These are phyloP conservation scores for Venusia cambrica DNA, from an alignment of 2,888 invertebrate species.

Conservation along the genomic window DNA sequence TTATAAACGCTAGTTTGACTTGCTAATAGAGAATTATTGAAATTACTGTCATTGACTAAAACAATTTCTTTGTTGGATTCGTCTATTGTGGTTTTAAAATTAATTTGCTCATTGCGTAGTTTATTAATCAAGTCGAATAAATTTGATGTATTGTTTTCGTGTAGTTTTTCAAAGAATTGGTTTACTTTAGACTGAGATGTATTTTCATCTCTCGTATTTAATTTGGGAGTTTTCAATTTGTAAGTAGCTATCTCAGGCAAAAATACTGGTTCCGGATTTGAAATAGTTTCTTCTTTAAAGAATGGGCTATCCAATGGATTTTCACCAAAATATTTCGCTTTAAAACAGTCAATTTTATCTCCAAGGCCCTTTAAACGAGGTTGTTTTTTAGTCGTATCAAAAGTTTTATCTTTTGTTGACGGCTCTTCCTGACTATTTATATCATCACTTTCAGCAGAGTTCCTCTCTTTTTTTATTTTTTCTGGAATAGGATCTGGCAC, in stretches of 20 bases:
- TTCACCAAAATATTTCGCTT: slow-evolving; percentile 86
- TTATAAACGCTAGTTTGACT: slow-evolving; percentile 59
- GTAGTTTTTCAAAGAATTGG: slow-evolving; percentile 19
- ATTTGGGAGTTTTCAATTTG: slow-evolving; percentile 28
- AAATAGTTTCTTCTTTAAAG: slow-evolving; percentile 81
- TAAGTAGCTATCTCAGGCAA: slow-evolving; percentile 40
- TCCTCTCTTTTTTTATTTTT: slow-evolving; percentile 56
- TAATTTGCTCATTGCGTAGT: slow-evolving; percentile 34
- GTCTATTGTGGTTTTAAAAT: slow-evolving; percentile 27
- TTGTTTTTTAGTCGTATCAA: slow-evolving; percentile 49
- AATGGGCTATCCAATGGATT: slow-evolving; percentile 89
- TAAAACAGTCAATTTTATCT: slow-evolving; percentile 87
- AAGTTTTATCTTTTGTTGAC: slow-evolving; percentile 43
- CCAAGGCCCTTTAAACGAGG: slow-evolving; percentile 84
- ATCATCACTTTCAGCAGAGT: slow-evolving; percentile 52
- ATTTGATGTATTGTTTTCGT: slow-evolving; percentile 29
- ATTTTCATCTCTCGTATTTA: slow-evolving; percentile 16
- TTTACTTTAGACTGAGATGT: slow-evolving; percentile 23
- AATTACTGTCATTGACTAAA: slow-evolving; percentile 14
- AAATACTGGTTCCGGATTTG: slow-evolving; percentile 65
- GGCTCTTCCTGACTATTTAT: slow-evolving; percentile 39
- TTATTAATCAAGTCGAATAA: slow-evolving; percentile 41
- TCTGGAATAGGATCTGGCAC: slow-evolving; percentile 80
- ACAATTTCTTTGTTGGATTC: slow-evolving; percentile 29
- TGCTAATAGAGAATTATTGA: slow-evolving; percentile 19